These are phyloP conservation scores for Lepas anatifera DNA, from an alignment of 2,888 invertebrate genomes.

Conservation along the genomic window DNA sequence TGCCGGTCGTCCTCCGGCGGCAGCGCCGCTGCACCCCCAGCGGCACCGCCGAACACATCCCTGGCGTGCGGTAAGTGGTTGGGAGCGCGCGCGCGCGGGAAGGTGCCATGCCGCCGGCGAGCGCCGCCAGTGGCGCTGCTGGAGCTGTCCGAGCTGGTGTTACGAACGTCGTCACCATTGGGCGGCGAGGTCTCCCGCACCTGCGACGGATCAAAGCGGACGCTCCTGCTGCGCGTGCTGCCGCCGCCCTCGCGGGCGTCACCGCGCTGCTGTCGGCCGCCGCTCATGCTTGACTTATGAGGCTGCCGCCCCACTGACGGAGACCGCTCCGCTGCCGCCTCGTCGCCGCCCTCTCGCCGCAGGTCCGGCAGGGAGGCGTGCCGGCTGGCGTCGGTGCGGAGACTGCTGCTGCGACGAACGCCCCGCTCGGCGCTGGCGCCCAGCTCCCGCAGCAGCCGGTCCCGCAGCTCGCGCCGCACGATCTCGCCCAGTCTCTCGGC, in stretches of 20 bases:
- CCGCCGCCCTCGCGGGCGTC: conserved; percentile 15
- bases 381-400: background rate
- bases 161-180: conserved; percentile 14
- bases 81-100: conserved; percentile 12
- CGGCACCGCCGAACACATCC: conserved; percentile 25
- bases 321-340: background rate
- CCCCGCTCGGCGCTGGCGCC: conserved; percentile 44
- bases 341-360: conserved; percentile 5
- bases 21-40: background rate
- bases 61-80: conserved; percentile 38
- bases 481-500: conserved; percentile 10
- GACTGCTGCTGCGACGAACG: conserved; percentile 8
- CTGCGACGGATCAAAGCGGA: conserved; percentile 26
- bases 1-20: conserved; percentile 9
- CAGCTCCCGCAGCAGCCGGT: conserved; percentile 42
- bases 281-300: conserved; percentile 36
- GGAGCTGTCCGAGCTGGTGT: conserved; percentile 23
- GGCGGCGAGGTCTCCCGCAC: conserved; percentile 17
- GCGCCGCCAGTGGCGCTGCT: conserved; percentile 27
- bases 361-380: conserved; percentile 23
- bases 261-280: conserved; percentile 31
- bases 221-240: conserved; percentile 22
- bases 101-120: conserved; percentile 38
- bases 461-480: conserved; percentile 24
- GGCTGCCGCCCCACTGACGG: conserved; percentile 40